Conservation (phyloP, 2,888 invertebrate genomes). For the Sisyra terminalis region DNA sequence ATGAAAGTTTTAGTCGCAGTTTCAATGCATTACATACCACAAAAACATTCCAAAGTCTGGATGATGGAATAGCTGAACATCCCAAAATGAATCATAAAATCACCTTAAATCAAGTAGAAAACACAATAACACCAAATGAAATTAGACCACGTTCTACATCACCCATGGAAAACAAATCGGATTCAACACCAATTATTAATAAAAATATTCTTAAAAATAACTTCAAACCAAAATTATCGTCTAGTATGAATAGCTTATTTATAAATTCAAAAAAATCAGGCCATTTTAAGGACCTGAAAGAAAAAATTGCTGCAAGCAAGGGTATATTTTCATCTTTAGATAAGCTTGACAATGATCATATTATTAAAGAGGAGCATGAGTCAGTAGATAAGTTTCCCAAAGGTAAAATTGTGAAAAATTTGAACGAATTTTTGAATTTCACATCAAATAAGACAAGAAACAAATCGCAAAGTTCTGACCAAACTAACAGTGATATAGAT, state of each 20-base stretch:
- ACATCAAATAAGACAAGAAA: constrained; percentile 47
- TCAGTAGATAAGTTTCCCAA: constrained; percentile 29
- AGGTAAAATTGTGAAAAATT: constrained; percentile 46
- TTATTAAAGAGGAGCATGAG: constrained; percentile 24
- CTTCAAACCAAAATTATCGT: constrained; percentile 20
- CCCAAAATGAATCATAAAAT: constrained; percentile 7
- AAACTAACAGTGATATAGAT: constrained; percentile 17
- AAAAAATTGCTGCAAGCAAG: constrained; percentile 31
- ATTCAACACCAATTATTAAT: constrained; percentile 15
- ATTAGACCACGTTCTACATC: constrained; percentile 24
- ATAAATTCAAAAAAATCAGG: constrained; percentile 25
- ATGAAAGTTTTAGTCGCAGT: constrained; percentile 43
- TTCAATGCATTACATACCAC: constrained; percentile 31
- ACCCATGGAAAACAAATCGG: constrained; percentile 25
- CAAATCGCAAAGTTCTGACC: constrained; percentile 20
- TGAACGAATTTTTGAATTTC: constrained; percentile 72
- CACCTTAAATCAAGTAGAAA: constrained; percentile 2
- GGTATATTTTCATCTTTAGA: constrained; percentile 41
- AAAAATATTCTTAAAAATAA: constrained; percentile 9
- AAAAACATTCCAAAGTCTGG: constrained; percentile 50
- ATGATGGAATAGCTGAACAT: constrained; percentile 26
- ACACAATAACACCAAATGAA: constrained; percentile 4
- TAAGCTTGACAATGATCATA: constrained; percentile 29
- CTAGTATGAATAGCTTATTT: constrained; percentile 26
- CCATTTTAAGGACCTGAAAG: constrained; percentile 37